Base-by-base conservation (phyloP, 2,888 invertebrate species). In the Octodonta nipae region DNA sequence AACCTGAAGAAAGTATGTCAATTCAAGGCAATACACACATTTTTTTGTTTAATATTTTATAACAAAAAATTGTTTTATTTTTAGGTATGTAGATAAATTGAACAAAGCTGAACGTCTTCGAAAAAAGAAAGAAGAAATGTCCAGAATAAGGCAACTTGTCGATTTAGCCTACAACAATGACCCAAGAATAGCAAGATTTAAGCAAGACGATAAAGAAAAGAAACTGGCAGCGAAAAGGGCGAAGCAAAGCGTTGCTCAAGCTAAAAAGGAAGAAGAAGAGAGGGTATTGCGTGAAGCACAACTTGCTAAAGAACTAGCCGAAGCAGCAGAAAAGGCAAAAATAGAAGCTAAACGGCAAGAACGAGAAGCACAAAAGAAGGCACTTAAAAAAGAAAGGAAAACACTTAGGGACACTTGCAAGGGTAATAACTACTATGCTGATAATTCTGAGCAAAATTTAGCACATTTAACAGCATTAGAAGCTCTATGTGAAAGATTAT, bases 121-220 rank as follows among this genome's bases (percentile, higher is more conserved):
- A 55, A 73, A 86, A 54, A 93, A 95, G 65, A 96, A 96, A 60
- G 95, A 96, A 56, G 98, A 99, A 68, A 89, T 88, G 81, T 71
- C 82, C 1, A 68, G 98, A 45, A 82, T 99, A 46, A 70, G 96
- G 8, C 73, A 74, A 27, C 66, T 98, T 33, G 92, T 99, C 30
- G 96, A 99, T 55, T 70, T 86, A 57, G 91, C 95, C 0, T 96
- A 96, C 60, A 75, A 80, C 43, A 77, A 83, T 56, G 98, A 99
- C 65, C 95, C 95, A 1, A 70, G 98, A 46, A 88, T 99, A 52
- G 76, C 74, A 34, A 76, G 78, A 47, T 93, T 93, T 61, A 92
- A 88, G 52, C 88, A 88, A 48, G 88, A 92, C 34, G 93, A 95
- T 44, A 89, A 86, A 52, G 86, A 91, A 46, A 78, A 74, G 45